phyloP scores from a whole-genome alignment of 2,797 vertebrate species.

The Prionace glauca region DNA sequence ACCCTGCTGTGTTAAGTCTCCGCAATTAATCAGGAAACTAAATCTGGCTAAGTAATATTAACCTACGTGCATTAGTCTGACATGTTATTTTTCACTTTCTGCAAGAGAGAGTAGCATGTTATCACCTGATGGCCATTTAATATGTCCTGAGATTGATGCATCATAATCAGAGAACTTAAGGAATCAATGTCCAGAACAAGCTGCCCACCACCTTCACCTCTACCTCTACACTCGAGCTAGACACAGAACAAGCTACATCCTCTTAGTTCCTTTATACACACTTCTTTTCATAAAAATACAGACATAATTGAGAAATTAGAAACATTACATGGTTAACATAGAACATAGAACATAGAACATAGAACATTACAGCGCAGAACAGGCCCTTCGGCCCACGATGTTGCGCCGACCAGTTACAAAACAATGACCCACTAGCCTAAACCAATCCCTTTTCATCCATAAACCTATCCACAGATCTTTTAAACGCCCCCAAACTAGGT shows the following conservation, averaged over 20 bases:
- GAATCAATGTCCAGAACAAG: not conserved
- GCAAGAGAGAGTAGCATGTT: too few species aligned
- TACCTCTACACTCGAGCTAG: too few species aligned
- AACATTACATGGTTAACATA: not conserved
- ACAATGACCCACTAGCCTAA: too few species aligned
- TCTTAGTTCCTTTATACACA: not conserved
- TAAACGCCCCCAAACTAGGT: too few species aligned
- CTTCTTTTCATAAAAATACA: not conserved
- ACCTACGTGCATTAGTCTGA: not conserved
- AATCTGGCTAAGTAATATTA: not conserved
- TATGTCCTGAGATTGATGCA: not conserved
- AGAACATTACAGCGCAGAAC: too few species aligned
- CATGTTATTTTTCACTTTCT: not conserved
- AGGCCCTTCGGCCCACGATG: too few species aligned
- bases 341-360: too few species aligned
- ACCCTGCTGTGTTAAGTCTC: not conserved
- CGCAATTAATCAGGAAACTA: not conserved
- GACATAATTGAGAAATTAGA: not conserved
- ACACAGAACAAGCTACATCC: not conserved
- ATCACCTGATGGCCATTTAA: not conserved
- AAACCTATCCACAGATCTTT: too few species aligned
- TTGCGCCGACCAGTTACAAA: too few species aligned
- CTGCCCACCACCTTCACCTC: not conserved
- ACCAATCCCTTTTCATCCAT: too few species aligned
- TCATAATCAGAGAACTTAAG: not conserved